Evolutionary conservation across 2,113 vertebrate species (phyloP), one percentile per base, ranked within the genome.

Genomic region (Aldabrachelys gigantea): DNA sequence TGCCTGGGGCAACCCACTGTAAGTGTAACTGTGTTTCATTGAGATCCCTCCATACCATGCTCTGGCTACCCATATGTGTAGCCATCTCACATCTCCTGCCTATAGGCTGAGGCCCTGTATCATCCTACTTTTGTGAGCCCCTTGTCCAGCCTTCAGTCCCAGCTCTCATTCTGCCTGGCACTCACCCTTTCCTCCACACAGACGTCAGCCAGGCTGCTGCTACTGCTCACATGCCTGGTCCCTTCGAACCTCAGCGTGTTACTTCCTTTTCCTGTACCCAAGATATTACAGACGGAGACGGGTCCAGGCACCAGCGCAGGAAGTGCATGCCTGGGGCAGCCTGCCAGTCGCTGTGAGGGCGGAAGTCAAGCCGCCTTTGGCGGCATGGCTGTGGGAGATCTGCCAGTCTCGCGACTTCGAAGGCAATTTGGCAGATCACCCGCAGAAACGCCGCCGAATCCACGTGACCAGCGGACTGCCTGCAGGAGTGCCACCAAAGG

Each of bases 321-420:
- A 49, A 49, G 47, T 49, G 47, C 10, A 10, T 49, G 47, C 47
- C 47, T 49, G 47, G 47, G 47, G 47, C 47, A 3, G 47, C 47
- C 47, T 49, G 47, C 47, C 47, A 49, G 47, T 49, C 47, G 10
- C 47, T 10, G 47, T 49, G 47, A 49, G 47, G 47, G 47, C 9
- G 47, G 47, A 7, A 47, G 47, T 47, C 47, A 47, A 47, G 47
- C 47, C 8, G 47, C 47, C 47, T 47, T 47, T 8, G 47, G 47
- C 47, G 10, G 47, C 47, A 49, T 49, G 47, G 47, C 47, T 49
- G 47, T 49, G 47, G 47, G 47, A 49, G 47, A 49, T 49, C 47
- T 3, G 10, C 47, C 3, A 3, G 47, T 49, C 47, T 49, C 2
- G 10, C 2, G 10, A 10, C 47, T 49, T 49, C 1, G 10, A 10